phyloP scores from a whole-genome alignment of 2,888 invertebrate genomes.

The Smittia aterrima region DNA sequence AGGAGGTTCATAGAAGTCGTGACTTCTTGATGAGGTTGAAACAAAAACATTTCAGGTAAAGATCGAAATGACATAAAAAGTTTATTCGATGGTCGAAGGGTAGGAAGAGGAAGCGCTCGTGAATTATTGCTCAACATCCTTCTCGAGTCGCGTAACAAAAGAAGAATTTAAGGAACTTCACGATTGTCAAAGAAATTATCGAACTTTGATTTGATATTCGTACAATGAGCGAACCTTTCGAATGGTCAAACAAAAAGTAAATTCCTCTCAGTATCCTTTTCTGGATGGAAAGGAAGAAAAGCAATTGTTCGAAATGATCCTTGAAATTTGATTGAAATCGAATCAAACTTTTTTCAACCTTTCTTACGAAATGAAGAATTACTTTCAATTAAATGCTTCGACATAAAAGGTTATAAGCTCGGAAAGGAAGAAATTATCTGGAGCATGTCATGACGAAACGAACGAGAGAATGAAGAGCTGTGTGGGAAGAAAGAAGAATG shows the following conservation, averaged over 20 bases:
- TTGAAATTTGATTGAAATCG: slow-evolving; percentile 41
- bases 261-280: slow-evolving; percentile 12
- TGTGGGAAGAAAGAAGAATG: not conserved
- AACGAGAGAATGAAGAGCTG: not conserved
- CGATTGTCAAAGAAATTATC: slow-evolving; percentile 28
- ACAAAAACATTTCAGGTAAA: slow-evolving; percentile 23
- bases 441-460: slow-evolving; percentile 9
- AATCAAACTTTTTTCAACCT: slow-evolving; percentile 19
- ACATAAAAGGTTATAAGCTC: not conserved
- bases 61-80: too few species aligned
- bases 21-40: slow-evolving; percentile 12
- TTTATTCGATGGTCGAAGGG: too few species aligned
- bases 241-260: slow-evolving; percentile 25
- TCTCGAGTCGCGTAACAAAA: not conserved
- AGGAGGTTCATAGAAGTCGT: not conserved
- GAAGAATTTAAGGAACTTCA: slow-evolving; percentile 2
- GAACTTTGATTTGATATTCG: not conserved
- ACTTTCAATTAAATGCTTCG: slow-evolving; percentile 39
- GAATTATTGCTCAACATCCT: not conserved
- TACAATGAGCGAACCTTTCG: slow-evolving; percentile 13
- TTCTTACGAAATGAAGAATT: slow-evolving; percentile 17
- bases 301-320: slow-evolving; percentile 33
- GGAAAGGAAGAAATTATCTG: slow-evolving; percentile 16
- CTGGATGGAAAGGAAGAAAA: slow-evolving; percentile 10
- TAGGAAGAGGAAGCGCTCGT: slow-evolving; percentile 6